phyloP scores from a whole-genome alignment of 2,888 invertebrate species.

The Andrena flavipes region DNA sequence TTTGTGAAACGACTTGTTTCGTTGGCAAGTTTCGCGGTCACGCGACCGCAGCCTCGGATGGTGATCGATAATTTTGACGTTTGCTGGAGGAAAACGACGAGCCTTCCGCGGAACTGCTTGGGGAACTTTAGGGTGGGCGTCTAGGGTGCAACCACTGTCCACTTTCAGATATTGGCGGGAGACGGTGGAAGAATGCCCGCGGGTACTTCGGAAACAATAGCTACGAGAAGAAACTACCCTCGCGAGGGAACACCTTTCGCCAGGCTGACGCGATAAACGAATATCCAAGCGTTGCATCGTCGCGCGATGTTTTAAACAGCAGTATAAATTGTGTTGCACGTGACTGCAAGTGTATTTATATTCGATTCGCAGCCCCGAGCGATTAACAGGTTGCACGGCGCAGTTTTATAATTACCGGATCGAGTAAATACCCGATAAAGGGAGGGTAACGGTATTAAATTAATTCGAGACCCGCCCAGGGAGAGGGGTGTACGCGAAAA shows the following conservation, averaged over 20 bases:
- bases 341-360: slow-evolving; percentile 38
- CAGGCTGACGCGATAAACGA: too few species aligned
- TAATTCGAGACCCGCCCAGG: slow-evolving; percentile 35
- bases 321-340: slow-evolving; percentile 17
- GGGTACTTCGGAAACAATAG: too few species aligned
- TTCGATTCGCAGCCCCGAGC: slow-evolving; percentile 27
- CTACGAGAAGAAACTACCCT: too few species aligned
- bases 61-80: slow-evolving; percentile 2
- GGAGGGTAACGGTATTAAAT: slow-evolving; percentile 54
- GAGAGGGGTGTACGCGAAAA: slow-evolving; percentile 41
- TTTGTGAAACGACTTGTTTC: slow-evolving; percentile 8
- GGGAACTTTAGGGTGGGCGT: neutral
- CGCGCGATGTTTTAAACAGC: neutral
- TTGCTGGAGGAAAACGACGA: neutral
- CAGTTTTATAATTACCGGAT: slow-evolving; percentile 39
- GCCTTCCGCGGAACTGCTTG: neutral
- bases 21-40: slow-evolving; percentile 5
- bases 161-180: too few species aligned
- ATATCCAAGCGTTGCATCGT: too few species aligned
- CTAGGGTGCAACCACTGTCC: too few species aligned
- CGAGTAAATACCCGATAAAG: slow-evolving; percentile 41
- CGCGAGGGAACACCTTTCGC: too few species aligned
- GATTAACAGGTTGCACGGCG: slow-evolving; percentile 42
- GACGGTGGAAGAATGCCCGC: too few species aligned
- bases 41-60: neutral